Evolutionary conservation across 53 echinoderm and acorn worm species (phyloP).

Genomic region (Mesocentrotus franciscanus): DNA sequence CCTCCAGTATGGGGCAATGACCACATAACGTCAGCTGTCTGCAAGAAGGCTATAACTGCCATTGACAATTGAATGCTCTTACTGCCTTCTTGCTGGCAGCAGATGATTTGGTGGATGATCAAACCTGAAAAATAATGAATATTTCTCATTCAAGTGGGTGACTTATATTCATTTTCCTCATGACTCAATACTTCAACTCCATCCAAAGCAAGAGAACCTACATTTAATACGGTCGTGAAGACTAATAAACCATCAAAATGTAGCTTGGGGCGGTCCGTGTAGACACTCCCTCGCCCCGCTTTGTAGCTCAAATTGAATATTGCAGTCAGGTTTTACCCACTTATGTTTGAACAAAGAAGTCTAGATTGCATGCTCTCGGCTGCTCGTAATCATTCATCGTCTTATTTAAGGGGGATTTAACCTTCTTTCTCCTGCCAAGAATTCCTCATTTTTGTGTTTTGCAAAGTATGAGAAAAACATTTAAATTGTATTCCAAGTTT

Average conservation of each 20-base stretch:
- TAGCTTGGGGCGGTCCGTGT: slow-evolving; percentile 3
- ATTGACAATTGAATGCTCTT: neutral
- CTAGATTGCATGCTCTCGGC: slow-evolving; percentile 38
- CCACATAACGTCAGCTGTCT: neutral
- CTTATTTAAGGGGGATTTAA: slow-evolving; percentile 39
- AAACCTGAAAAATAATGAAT: slow-evolving; percentile 18
- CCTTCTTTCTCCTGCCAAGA: slow-evolving; percentile 22
- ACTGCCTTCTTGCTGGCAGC: neutral
- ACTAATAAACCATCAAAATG: slow-evolving; percentile 57
- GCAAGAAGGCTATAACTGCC: neutral
- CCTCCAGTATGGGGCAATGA: neutral
- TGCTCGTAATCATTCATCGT: slow-evolving; percentile 47
- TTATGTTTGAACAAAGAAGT: slow-evolving; percentile 7
- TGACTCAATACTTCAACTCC: slow-evolving; percentile 47
- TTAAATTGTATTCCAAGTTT: neutral
- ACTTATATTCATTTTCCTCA: neutral
- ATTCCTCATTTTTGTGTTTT: neutral
- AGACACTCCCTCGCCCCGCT: slow-evolving; percentile 47
- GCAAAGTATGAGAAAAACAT: neutral
- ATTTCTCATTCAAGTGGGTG: neutral
- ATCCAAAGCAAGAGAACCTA: neutral
- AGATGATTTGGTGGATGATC: neutral
- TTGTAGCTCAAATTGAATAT: slow-evolving; percentile 57
- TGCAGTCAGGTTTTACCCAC: slow-evolving; percentile 13
- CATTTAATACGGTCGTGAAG: slow-evolving; percentile 33